Base-by-base conservation (phyloP, 2,113 vertebrate species). In the Myotis yumanensis region DNA sequence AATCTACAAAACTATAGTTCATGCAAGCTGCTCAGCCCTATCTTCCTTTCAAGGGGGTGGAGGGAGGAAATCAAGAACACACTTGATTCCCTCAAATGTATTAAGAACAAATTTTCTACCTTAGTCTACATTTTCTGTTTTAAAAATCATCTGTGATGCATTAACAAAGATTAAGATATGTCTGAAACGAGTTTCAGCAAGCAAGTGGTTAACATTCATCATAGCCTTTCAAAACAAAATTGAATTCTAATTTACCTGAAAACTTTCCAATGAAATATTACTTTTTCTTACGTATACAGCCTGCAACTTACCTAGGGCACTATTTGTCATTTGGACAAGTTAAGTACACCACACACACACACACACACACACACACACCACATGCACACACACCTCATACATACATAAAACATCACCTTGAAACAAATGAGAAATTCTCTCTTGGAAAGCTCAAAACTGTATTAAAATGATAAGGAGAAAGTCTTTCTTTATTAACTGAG, bases 271-370 rank as follows among this genome's bases (percentile, higher is more conserved):
- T 97, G 89, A 95, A 97, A 89, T 97, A 98, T 98, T 97, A 97
- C 80, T 96, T 96, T 81, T 97, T 57, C 89, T 97, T 97, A 98
- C 91, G 96, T 95, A 97, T 40, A 97, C 62, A 96, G 97, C 86
- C 89, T 97, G 95, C 68, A 97, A 98, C 97, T 98, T 97, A 97
- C 96, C 81, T 94, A 97, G 90, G 96, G 95, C 96, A 97, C 96
- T 98, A 98, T 98, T 98, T 98, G 98, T 98, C 97, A 98, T 98
- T 98, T 97, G 97, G 98, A 98, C 97, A 98, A 98, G 97, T 98
- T 98, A 97, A 98, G 95, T 96, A 98, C 64, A 97, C 87, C 69
- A 54, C 43, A 83, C 46, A 73, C 86, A 73, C 28, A 20, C 25
- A 18, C 10, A 52, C 81, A 32, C 57, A 62, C 30, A 83, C 54